These are phyloP conservation scores for Steatocranus sp. DNA, from an alignment of 2,797 vertebrate genomes.

Conservation along the genomic window DNA sequence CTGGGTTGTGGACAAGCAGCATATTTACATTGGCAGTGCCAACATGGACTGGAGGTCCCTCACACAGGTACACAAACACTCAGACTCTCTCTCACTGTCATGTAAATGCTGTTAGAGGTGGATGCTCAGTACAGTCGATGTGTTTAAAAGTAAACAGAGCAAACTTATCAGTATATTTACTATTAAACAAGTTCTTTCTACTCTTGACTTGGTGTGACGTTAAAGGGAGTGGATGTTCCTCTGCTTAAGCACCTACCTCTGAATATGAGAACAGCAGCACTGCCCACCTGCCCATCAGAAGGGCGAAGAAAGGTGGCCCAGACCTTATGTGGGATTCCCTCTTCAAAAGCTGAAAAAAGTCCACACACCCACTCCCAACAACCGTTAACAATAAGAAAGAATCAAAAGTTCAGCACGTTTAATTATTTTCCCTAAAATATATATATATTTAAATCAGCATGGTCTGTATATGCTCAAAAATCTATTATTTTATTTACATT, in stretches of 20 bases:
- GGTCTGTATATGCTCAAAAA: background rate
- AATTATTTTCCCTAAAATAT: background rate
- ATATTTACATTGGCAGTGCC: constrained; percentile 90
- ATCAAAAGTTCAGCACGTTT: background rate
- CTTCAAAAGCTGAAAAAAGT: background rate
- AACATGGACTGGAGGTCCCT: constrained; percentile 98
- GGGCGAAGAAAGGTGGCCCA: background rate
- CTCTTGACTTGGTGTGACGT: background rate
- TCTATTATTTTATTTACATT: background rate
- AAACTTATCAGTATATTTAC: background rate
- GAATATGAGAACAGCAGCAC: background rate
- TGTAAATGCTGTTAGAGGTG: background rate
- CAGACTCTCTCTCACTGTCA: background rate
- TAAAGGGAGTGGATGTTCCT: background rate
- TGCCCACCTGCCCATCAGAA: background rate
- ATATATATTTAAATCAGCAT: background rate
- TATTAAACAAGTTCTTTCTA: background rate
- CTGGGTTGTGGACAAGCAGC: constrained; percentile 89
- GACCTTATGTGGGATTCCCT: background rate
- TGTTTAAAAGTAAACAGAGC: background rate
- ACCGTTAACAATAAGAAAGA: background rate
- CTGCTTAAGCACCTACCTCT: background rate
- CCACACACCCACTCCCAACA: background rate
- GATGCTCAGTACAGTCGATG: background rate
- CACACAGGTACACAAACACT: constrained; percentile 79